Percentiles rank a stretch among this genome's conserved stretches.
Conservation (phyloP, 2,113 vertebrate genomes). For the Gavialis gangeticus region DNA sequence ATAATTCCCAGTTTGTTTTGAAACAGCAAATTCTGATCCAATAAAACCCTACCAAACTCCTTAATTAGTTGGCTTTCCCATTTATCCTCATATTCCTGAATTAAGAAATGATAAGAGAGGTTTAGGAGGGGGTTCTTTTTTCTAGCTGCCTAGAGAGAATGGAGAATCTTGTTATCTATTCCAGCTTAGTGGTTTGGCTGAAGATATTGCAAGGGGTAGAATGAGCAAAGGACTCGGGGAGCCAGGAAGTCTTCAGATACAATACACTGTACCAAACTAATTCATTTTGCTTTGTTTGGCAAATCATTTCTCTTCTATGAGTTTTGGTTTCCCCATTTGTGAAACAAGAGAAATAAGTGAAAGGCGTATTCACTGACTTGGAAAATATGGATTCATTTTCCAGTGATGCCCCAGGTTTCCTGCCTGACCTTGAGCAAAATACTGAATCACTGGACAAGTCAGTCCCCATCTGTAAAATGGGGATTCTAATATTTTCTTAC, state of each 20-base stretch:
- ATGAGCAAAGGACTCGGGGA: neutral
- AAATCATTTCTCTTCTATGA: neutral
- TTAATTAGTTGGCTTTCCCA: slow-evolving; percentile 38
- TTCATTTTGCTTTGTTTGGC: neutral
- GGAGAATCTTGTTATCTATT: neutral
- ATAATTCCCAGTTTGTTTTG: slow-evolving; percentile 16
- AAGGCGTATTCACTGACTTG: neutral
- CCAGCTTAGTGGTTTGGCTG: neutral
- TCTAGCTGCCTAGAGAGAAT: neutral
- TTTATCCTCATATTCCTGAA: slow-evolving; percentile 14
- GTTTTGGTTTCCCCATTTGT: neutral
- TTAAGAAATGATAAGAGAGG: neutral
- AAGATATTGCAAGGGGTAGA: neutral
- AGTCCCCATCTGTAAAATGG: neutral
- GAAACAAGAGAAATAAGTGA: neutral
- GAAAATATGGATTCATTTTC: fast-evolving
- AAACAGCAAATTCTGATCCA: slow-evolving; percentile 9
- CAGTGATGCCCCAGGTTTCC: neutral
- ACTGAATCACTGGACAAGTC: fast-evolving
- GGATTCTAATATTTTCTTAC: slow-evolving; percentile 49
- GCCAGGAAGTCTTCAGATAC: neutral
- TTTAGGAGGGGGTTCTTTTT: slow-evolving; percentile 36
- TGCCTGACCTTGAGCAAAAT: fast-evolving
- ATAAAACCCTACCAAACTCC: neutral
- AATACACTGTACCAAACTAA: neutral